A percentile compares a stretch with the other conserved stretches of the same genome.
Conservation (phyloP, 2,113 vertebrate species). For the zebrafish (Danio rerio) region GRCz12tu NC_133177.1:29428001-29428500, state of each 20-base stretch:
- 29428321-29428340: neutral
- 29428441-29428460: neutral
- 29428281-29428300: slow-evolving; percentile 27
- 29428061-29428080: slow-evolving; percentile 16
- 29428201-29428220: neutral
- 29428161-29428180: neutral
- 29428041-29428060: neutral
- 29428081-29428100: slow-evolving; percentile 1
- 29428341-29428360: slow-evolving; percentile 3
- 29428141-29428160: neutral
- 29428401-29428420: neutral
- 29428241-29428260: neutral
- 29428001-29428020: slow-evolving; percentile 12
- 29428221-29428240: neutral
- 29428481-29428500: slow-evolving; percentile 19
- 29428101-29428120: slow-evolving; percentile 7
- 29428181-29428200: slow-evolving; percentile 10
- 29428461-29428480: slow-evolving; percentile 7
- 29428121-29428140: neutral
- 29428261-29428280: slow-evolving; percentile 11
- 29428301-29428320: slow-evolving; percentile 14
- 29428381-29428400: slow-evolving; percentile 28
- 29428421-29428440: neutral
- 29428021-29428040: neutral
- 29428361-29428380: neutral